Conservation (phyloP, 2,888 invertebrate genomes). For the Zhuqinia jingwanae region DNA sequence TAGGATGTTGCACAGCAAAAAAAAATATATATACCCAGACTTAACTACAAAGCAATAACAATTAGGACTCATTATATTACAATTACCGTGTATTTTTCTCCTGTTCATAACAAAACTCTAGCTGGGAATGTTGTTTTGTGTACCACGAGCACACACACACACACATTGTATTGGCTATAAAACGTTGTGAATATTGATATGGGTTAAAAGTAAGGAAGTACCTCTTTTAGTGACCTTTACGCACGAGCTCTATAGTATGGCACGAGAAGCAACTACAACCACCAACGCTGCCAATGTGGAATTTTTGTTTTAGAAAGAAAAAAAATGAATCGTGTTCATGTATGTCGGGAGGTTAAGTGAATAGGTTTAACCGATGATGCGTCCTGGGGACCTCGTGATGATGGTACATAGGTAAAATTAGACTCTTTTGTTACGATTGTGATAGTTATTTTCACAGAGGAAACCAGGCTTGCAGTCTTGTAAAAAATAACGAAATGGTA, state of each 20-base stretch:
- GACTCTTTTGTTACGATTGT: slow-evolving; percentile 3
- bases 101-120: slow-evolving; percentile 23
- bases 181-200: slow-evolving; percentile 55
- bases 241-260: slow-evolving; percentile 53
- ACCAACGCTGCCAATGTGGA: slow-evolving; percentile 18
- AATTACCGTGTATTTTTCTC: slow-evolving; percentile 26
- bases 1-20: slow-evolving; percentile 24
- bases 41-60: slow-evolving; percentile 63
- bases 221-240: slow-evolving; percentile 19
- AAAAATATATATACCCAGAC: not conserved
- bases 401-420: no score
- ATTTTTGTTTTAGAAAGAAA: not conserved
- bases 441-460: not conserved
- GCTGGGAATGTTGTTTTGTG: slow-evolving; percentile 7
- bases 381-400: no score
- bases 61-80: slow-evolving; percentile 64
- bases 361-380: slow-evolving; percentile 29
- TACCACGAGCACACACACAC: not conserved
- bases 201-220: slow-evolving; percentile 45
- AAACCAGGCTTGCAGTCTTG: slow-evolving; percentile 2
- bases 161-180: not conserved
- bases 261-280: not conserved
- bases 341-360: slow-evolving; percentile 42
- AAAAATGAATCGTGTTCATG: slow-evolving; percentile 34
- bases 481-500: not conserved